Base-by-base conservation (phyloP, 2,113 vertebrate genomes). In the Coreoperca whiteheadi region DNA sequence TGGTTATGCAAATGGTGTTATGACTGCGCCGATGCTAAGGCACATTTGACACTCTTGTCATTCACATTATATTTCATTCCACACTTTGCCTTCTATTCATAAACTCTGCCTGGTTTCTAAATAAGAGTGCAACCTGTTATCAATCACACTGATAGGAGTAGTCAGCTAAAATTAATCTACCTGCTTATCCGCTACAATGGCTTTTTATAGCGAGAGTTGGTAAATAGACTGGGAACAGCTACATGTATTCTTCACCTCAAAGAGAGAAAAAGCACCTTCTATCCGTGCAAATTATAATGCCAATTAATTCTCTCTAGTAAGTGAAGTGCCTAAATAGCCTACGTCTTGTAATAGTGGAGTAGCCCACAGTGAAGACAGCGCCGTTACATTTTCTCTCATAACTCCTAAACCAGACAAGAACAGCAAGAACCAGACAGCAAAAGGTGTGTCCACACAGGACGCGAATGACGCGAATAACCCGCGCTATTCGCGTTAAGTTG, bases 141-240 rank as follows among this genome's bases (percentile, higher is more conserved):
- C 56, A 60, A 12, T 68, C 64, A 34, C 1, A 57, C 37, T 32
- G 37, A 60, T 25, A 37, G 14, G 54, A 12, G 59, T 10, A 23
- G 56, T 61, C 41, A 74, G 71, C 56, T 48, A 23, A 61, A 63
- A 14, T n/a, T 20, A n/a, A 74, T 61, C 20, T 32, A 34, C 25
- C 54, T 59, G 54, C 41, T 46, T n/a, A 60, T 59, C 12, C 32
- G 25, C 30, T 43, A 41, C 4, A 32, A n/a, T 48, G 20, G 3
- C 11, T 34, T 23, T 74, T 61, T 74, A n/a, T 8, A 16, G 39
- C 0, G 2, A 60, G 56, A 74, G n/a, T 46, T 18, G 7, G 41
- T 6, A 16, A 28, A 46, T 2, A 43, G 15, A 63, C 39, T 6
- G 20, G 53, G 23, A 34, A 15, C 18, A 21, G 10, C 3, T 4